Evolutionary conservation across 2,113 vertebrate species (phyloP), one percentile per base, ranked within the genome.

Genomic region (Nothoprocta pentlandii): DNA sequence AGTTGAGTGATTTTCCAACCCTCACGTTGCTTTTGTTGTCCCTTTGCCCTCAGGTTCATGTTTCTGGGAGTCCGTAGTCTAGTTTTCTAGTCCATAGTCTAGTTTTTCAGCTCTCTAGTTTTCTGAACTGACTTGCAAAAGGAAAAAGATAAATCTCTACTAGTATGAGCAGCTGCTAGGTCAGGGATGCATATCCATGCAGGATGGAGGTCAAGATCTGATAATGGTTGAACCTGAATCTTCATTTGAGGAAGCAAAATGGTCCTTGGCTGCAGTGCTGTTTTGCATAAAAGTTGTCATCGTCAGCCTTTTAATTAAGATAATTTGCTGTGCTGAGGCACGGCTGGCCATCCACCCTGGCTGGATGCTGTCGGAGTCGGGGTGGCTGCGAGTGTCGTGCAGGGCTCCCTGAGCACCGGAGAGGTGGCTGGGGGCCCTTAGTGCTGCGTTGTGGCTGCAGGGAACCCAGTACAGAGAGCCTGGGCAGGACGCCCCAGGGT

Each of bases 61-160:
- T 77, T 81, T 70, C 12, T 66, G 86, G 69, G 77, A 90, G 71
- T 84, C 62, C 58, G 34, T 19, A 12, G 2, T 82, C 44, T 94
- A 39, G 36, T 39, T 39, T 39, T 39, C 36, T 39, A 39, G 36
- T 39, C 36, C 36, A 39, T 39, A 39, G 36, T 39, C 36, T 39
- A 39, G 36, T 39, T 39, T 39, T 39, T 59, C 63, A 82, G 75
- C 63, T 69, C 0, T 11, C 6, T 69, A 28, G 47, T 66, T 85
- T 30, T 89, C 70, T 89, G 89, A 96, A 73, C 44, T 73, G 34
- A 91, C 23, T 96, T 95, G 96, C 89, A 95, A 97, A 95, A 94
- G 94, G 95, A 93, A 93, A 94, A 94, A 92, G 94, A 95, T 56
- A 49, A 8, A 34, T 63, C 77, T 82, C 44, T 69, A 20, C 5